A percentile compares a stretch with the other conserved stretches of the same genome.
Evolutionary conservation across 2,113 vertebrate species (phyloP).

Genomic region (Prolemur simus): DNA sequence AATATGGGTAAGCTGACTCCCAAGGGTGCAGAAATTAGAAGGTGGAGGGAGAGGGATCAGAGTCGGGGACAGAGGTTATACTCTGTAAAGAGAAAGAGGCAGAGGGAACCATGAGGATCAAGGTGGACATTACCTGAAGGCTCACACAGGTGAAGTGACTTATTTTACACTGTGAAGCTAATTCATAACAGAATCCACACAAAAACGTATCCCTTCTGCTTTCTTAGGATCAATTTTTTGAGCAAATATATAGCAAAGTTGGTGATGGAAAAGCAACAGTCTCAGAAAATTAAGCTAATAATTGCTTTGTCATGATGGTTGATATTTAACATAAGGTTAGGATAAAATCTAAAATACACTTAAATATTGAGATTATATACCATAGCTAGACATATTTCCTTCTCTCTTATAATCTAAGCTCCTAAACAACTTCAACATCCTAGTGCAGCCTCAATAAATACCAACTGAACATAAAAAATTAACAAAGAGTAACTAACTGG

Average conservation of each 20-base stretch:
- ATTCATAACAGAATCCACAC: not conserved
- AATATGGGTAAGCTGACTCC: not conserved
- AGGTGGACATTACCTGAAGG: not conserved
- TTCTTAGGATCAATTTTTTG: not conserved
- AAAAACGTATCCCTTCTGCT: not conserved
- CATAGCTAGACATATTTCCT: not conserved
- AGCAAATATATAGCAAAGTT: not conserved
- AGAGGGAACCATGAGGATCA: not conserved
- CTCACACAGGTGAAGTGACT: not conserved
- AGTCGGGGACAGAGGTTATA: not conserved
- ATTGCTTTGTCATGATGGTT: not conserved
- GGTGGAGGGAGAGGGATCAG: not conserved
- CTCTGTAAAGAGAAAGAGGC: not conserved
- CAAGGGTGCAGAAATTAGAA: not conserved
- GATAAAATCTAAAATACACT: not conserved
- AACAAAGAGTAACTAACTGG: slow-evolving; percentile 11
- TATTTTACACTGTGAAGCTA: not conserved
- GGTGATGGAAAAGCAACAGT: not conserved
- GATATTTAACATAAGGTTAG: not conserved
- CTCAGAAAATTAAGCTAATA: slow-evolving; percentile 25
- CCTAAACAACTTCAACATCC: not conserved
- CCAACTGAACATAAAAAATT: slow-evolving; percentile 35
- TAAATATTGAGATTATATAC: not conserved
- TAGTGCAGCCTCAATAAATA: not conserved
- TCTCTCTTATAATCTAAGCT: not conserved